These are phyloP conservation scores for Platorchestia sp. DNA, from an alignment of 1,140 invertebrate genomes.

Conservation along the genomic window DNA sequence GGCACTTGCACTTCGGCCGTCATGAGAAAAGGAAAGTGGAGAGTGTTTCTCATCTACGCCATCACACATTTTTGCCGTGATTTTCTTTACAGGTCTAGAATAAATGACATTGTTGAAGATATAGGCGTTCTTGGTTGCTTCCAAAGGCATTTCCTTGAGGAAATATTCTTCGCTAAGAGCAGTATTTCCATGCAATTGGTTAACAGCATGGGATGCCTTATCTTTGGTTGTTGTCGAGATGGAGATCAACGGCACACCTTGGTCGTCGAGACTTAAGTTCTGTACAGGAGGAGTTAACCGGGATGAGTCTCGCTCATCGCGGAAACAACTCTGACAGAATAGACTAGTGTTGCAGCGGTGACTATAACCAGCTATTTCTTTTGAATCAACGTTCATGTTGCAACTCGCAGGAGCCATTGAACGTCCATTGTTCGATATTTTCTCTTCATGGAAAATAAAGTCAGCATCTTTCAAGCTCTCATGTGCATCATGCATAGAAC, in stretches of 20 bases:
- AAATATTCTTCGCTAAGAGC: not conserved
- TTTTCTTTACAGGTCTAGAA: conserved; percentile 20
- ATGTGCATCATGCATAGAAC: not conserved
- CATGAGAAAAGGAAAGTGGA: not conserved
- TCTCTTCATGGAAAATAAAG: conserved; percentile 37
- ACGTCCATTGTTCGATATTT: not conserved
- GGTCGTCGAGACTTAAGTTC: not conserved
- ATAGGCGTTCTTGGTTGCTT: not conserved
- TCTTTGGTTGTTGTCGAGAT: not conserved
- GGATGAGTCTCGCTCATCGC: conserved; percentile 37
- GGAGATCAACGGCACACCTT: not conserved
- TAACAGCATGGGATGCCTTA: not conserved
- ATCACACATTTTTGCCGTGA: conserved; percentile 2
- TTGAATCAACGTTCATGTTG: not conserved
- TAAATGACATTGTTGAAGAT: conserved; percentile 40
- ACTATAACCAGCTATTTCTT: not conserved
- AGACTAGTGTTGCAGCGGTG: not conserved
- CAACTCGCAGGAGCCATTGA: not conserved
- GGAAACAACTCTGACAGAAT: conserved; percentile 32
- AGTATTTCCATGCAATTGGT: not conserved
- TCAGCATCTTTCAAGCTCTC: conserved; percentile 20
- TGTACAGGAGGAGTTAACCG: conserved; percentile 14
- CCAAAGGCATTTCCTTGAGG: not conserved
- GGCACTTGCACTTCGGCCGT: not conserved
- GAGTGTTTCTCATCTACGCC: not conserved